These are phyloP conservation scores for Lepidurus packardi DNA, from an alignment of 1,140 invertebrate species.

Conservation along the genomic window DNA sequence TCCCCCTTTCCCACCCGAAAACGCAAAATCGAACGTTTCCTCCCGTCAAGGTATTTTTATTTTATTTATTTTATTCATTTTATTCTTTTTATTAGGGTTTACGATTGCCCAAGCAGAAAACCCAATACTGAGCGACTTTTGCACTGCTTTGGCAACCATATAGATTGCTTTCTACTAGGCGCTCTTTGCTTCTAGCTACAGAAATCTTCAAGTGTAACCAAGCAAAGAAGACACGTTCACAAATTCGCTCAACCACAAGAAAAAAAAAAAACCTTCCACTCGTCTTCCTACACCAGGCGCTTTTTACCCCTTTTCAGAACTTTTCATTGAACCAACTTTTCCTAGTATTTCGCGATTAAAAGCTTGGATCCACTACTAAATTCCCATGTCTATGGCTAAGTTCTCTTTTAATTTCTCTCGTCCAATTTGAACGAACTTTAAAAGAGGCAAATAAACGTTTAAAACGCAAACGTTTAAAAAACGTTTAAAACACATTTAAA, in stretches of 20 bases:
- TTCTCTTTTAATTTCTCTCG: no score
- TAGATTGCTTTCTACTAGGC: not conserved
- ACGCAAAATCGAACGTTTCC: not conserved
- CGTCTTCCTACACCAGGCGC: not conserved
- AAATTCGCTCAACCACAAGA: not conserved
- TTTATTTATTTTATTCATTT: no score
- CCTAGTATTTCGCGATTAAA: no score
- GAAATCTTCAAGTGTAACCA: not conserved
- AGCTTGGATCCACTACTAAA: no score
- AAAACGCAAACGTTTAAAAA: no score
- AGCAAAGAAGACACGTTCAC: not conserved
- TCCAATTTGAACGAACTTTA: no score
- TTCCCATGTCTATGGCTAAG: no score
- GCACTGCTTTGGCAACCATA: conserved; percentile 11
- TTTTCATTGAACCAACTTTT: no score
- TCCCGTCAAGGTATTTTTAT: not conserved
- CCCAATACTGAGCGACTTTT: conserved; percentile 9
- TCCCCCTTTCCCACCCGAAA: not conserved
- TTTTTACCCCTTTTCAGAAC: no score
- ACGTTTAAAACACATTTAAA: no score
- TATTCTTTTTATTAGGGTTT: no score
- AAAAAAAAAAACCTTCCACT: not conserved
- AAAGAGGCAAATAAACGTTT: no score
- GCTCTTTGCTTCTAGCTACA: not conserved
- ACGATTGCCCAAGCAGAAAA: conserved; percentile 15